phyloP scores from a whole-genome alignment of 2,888 invertebrate species.

The Mamestra brassicae region DNA sequence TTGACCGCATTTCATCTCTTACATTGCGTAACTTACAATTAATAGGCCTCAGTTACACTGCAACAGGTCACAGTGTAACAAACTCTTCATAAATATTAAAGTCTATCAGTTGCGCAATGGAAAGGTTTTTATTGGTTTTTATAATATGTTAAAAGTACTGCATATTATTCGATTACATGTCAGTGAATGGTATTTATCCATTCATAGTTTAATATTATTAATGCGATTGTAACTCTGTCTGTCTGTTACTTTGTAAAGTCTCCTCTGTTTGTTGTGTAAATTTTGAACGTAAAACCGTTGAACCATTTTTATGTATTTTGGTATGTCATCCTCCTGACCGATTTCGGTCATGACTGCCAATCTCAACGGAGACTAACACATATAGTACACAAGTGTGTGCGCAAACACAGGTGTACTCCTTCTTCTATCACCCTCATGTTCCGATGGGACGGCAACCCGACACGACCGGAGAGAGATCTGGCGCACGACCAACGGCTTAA shows the following conservation, averaged over 20 bases:
- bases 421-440: too few species aligned
- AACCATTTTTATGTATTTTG: neutral
- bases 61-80: conserved; percentile 44
- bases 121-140: neutral
- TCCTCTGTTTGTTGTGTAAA: too few species aligned
- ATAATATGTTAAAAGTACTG: conserved; percentile 27
- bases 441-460: too few species aligned
- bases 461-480: too few species aligned
- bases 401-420: too few species aligned
- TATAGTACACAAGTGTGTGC: too few species aligned
- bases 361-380: too few species aligned
- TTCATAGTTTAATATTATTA: neutral
- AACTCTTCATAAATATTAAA: conserved; percentile 21
- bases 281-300: neutral
- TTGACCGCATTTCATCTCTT: conserved; percentile 38
- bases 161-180: conserved; percentile 5
- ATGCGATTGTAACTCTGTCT: neutral
- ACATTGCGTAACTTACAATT: conserved; percentile 45
- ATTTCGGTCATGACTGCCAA: too few species aligned
- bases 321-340: too few species aligned
- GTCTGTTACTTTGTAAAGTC: neutral
- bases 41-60: conserved; percentile 40
- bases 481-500: too few species aligned
- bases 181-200: conserved; percentile 28
- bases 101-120: conserved; percentile 35